phyloP scores from a whole-genome alignment of 2,113 vertebrate genomes.

The Tor tambroides region DNA sequence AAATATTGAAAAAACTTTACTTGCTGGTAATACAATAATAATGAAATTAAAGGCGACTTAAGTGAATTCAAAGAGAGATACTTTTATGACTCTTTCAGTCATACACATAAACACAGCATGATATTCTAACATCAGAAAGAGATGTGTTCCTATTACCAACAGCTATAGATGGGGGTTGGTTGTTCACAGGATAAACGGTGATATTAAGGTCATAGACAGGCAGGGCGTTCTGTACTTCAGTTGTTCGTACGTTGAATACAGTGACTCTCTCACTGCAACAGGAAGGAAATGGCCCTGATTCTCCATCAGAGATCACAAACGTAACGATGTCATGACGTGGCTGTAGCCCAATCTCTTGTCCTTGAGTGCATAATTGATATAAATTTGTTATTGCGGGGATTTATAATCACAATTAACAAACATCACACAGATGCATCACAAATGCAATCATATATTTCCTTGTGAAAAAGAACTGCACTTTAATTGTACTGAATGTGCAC shows the following conservation, averaged over 20 bases:
- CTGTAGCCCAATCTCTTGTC: constrained; percentile 85
- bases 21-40: not conserved
- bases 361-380: constrained; percentile 68
- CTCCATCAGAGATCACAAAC: constrained; percentile 85
- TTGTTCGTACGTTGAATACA: constrained; percentile 58
- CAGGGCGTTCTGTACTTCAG: constrained; percentile 70
- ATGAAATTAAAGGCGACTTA: not conserved
- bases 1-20: not conserved
- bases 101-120: not conserved
- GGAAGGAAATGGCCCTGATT: constrained; percentile 69
- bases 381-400: not conserved
- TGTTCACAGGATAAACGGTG: constrained; percentile 91
- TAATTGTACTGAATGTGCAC: not conserved
- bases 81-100: not conserved
- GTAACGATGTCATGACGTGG: constrained; percentile 83
- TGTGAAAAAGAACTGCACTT: not conserved
- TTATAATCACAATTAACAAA: not conserved
- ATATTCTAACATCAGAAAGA: not conserved
- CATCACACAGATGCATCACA: not conserved
- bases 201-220: constrained; percentile 89
- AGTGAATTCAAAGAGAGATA: not conserved
- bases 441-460: too few relatives aligned
- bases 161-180: constrained; percentile 81
- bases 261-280: constrained; percentile 77
- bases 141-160: constrained; percentile 74